Percentiles rank a stretch among this genome's conserved stretches.
Conservation (phyloP, 2,797 vertebrate species). For the Pyrocephalus nanus region DNA sequence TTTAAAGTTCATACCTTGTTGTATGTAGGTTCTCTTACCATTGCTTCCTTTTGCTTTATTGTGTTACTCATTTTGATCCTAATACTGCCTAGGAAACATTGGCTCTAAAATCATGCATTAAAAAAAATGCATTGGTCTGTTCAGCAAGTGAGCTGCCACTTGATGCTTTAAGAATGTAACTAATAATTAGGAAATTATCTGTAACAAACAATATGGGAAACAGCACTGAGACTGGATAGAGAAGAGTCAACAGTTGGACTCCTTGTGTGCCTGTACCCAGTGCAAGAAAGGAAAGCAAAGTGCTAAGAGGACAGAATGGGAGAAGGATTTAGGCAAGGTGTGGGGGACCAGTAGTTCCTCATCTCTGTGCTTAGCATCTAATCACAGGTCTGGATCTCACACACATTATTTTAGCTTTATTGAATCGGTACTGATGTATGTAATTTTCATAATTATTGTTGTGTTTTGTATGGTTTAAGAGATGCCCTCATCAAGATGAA, state of each 20-base stretch:
- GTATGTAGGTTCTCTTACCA: not conserved
- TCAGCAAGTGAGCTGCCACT: not conserved
- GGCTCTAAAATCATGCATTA: not conserved
- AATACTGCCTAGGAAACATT: not conserved
- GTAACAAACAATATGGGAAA: not conserved
- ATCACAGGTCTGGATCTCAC: not conserved
- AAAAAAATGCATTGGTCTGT: not conserved
- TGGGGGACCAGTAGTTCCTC: not conserved
- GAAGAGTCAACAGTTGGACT: not conserved
- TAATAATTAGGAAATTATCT: not conserved
- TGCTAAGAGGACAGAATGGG: not conserved
- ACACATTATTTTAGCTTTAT: not conserved
- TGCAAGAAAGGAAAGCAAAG: not conserved
- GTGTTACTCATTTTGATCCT: not conserved
- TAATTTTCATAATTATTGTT: not conserved
- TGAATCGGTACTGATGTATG: not conserved
- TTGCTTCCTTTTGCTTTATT: not conserved
- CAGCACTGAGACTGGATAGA: not conserved
- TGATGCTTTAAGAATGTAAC: fast-evolving
- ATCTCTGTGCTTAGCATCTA: not conserved
- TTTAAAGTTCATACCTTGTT: not conserved
- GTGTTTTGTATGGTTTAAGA: conserved; percentile 61
- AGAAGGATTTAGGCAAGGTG: not conserved
- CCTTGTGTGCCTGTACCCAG: not conserved
- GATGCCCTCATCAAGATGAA: conserved; percentile 99